Conservation (phyloP, 2,888 invertebrate species). For the Oligia strigilis region DNA sequence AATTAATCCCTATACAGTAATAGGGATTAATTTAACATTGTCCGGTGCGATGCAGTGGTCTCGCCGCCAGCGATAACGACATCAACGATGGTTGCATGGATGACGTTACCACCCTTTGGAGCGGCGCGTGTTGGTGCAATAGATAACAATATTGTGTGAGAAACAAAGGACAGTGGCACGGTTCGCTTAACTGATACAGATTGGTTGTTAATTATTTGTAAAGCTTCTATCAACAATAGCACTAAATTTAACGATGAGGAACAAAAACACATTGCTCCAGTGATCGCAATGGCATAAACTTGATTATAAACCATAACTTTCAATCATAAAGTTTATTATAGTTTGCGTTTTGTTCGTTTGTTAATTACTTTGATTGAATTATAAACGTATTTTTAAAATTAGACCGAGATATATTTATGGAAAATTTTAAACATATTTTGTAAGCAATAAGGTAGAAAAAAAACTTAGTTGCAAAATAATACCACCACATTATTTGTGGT, state of each 20-base stretch:
- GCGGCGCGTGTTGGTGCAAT: not conserved
- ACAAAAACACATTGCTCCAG: no score
- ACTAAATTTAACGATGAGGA: no score
- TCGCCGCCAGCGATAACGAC: not conserved
- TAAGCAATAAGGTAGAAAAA: not conserved
- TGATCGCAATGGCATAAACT: no score
- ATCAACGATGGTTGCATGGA: not conserved
- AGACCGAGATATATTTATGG: no score
- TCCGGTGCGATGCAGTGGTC: not conserved
- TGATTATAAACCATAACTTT: no score
- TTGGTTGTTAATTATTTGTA: not conserved
- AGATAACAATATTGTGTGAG: not conserved
- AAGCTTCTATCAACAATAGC: no score
- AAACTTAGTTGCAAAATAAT: not conserved
- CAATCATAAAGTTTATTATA: no score
- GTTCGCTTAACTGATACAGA: not conserved
- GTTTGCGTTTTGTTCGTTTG: no score
- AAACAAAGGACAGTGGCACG: not conserved
- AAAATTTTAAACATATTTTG: no score
- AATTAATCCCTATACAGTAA: no score
- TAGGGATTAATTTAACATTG: not conserved
- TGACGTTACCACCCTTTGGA: not conserved
- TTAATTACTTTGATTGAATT: not conserved
- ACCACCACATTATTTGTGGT: not conserved
- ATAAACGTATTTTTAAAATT: no score